Base-by-base conservation (phyloP, 2,797 vertebrate genomes). In the Astyanax mexicanus region DNA sequence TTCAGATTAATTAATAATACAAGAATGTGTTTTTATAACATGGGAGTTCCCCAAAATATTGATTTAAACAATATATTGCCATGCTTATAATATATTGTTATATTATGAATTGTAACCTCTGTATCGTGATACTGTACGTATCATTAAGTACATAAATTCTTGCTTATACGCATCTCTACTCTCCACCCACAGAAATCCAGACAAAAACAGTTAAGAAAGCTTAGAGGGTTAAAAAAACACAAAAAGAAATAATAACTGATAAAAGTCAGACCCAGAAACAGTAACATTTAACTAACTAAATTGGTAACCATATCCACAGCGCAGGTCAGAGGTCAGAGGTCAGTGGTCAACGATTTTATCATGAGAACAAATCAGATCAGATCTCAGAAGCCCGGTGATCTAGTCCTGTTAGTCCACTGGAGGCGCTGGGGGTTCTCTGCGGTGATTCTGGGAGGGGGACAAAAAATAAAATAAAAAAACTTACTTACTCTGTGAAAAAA, bases 361-460 rank as follows among this genome's bases (percentile, higher is more conserved):
- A 84, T 69, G 84, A 72, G 69, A 55, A 80, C 84, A 82, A 62
- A 81, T 84, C 77, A 81, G 68, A 60, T n/a, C n/a, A n/a, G n/a
- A n/a, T n/a, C n/a, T n/a, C n/a, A n/a, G n/a, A n/a, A n/a, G n/a
- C n/a, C n/a, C n/a, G n/a, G n/a, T n/a, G n/a, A n/a, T n/a, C n/a
- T n/a, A 79, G 65, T 84, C 47, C 21, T 74, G 52, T 35, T 97
- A 99, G 86, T 99, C 96, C 85, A 99, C 87, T 51, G 97, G 95
- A 61, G 98, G 98, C 32, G 95, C 93, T 76, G 98, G 97, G 52
- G 97, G 97, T 52, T 95, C 96, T 88, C 93, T 90, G 75, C 90
- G 87, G 85, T 92, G 88, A 27, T 80, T 90, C 92, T 94, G 83
- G 10, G 85, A 74, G 65, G 9, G 37, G 80, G 83, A 35, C 69